Base-by-base conservation (phyloP, 2,888 invertebrate species). In the Nysson spinosus region DNA sequence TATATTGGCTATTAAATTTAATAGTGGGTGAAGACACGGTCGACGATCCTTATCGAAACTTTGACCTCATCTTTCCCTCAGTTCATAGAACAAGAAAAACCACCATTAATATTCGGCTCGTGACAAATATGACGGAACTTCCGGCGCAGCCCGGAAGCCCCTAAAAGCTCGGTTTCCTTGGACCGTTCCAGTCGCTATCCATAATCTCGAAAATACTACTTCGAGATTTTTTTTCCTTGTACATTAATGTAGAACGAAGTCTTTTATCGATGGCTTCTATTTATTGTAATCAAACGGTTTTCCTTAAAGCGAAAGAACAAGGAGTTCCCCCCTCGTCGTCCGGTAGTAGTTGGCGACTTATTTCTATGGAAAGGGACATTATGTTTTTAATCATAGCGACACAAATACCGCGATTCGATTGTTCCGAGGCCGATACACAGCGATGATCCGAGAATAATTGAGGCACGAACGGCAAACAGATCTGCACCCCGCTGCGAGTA, bases 401-500 rank as follows among this genome's bases (percentile, higher is more conserved):
- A 58, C 56, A 67, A 62, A 72, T 69, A 69, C 62, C 51, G 57
- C 30, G 61, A 55, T 72, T 78, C 72, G 74, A 79, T 79, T 83
- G 81, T 81, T 81, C 78, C 57, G 39, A 56, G 71, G 51, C 75
- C 77, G 81, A 83, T 82, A 81, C 75, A 80, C 78, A 78, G 77
- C 82, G 83, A 85, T 86, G 82, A 86, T 86, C 86, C 86, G 85
- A 80, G 84, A 86, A 85, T 86, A 86, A 86, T 86, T 84, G 82
- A 85, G 77, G 82, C 80, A 80, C 82, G 80, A 83, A 84, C 73
- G 77, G 84, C 86, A 86, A 86, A 86, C 85, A 86, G 82, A 85
- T 81, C 79, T 78, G 71, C 65, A 54, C 71, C 74, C 63, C 43
- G 55, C 35, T 47, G 49, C 39, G 73, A 56, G 51, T 60, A 60